Conservation (phyloP, 2,888 invertebrate species). For the Drosophila macrospina region DNA sequence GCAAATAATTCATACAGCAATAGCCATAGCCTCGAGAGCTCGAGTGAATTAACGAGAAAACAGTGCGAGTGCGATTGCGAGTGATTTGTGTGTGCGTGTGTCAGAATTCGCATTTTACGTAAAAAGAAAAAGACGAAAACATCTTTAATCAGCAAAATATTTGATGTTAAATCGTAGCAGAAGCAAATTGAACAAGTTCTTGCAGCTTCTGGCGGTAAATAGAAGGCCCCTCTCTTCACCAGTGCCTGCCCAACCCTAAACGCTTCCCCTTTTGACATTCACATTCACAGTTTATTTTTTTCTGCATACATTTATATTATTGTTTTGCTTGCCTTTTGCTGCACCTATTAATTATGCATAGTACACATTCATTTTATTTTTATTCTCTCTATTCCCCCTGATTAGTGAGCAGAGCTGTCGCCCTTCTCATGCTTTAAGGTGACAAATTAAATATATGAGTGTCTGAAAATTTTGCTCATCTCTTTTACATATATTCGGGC, state of each 20-base stretch:
- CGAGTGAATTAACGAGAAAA: slow-evolving; percentile 69
- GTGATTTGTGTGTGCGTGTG: slow-evolving; percentile 64
- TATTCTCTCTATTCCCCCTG: slow-evolving; percentile 37
- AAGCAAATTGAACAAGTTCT: slow-evolving; percentile 84
- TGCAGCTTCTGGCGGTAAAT: slow-evolving; percentile 84
- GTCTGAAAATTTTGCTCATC: slow-evolving; percentile 40
- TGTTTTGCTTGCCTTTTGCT: slow-evolving; percentile 61
- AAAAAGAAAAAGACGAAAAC: slow-evolving; percentile 53
- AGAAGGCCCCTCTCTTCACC: slow-evolving; percentile 27
- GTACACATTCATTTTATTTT: slow-evolving; percentile 71
- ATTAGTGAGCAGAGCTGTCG: slow-evolving; percentile 39
- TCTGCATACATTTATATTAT: slow-evolving; percentile 58
- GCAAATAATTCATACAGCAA: slow-evolving; percentile 59
- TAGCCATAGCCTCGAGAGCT: slow-evolving; percentile 59
- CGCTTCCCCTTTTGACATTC: slow-evolving; percentile 54
- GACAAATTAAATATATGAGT: slow-evolving; percentile 38
- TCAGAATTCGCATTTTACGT: slow-evolving; percentile 77
- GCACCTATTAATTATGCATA: slow-evolving; percentile 74
- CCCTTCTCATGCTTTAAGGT: slow-evolving; percentile 37
- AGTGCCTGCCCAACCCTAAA: slow-evolving; percentile 61
- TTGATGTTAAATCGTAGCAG: slow-evolving; percentile 85
- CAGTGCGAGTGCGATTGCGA: slow-evolving; percentile 62
- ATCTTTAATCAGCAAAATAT: slow-evolving; percentile 56
- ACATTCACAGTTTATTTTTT: slow-evolving; percentile 44
- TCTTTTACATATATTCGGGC: slow-evolving; percentile 17